phyloP scores from a whole-genome alignment of 1,140 invertebrate species.

The Rhagoletis pomonella region DNA sequence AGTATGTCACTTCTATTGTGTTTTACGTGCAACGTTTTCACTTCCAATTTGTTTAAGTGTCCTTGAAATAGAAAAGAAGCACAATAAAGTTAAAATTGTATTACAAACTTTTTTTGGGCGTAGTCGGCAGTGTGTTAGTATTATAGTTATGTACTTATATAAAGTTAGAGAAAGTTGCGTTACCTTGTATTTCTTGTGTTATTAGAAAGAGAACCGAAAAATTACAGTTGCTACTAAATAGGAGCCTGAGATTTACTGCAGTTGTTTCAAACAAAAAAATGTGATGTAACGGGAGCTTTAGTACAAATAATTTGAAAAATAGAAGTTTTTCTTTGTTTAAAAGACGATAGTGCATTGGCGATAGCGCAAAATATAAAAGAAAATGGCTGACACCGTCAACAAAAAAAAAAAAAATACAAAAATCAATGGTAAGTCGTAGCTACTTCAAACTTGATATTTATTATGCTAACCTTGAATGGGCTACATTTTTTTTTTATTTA shows the following conservation, averaged over 20 bases:
- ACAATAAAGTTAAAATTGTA: constrained; percentile 7
- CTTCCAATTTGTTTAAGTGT: constrained; percentile 46
- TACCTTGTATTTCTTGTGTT: neutral
- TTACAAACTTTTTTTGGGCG: neutral
- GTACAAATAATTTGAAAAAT: too few species aligned
- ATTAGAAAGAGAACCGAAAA: neutral
- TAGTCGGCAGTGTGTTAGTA: constrained; percentile 20
- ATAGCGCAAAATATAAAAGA: too few species aligned
- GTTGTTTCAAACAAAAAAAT: neutral
- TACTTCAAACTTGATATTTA: too few species aligned
- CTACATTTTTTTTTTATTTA: too few species aligned
- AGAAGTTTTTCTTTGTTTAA: too few species aligned
- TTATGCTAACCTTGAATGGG: too few species aligned
- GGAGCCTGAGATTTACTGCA: neutral
- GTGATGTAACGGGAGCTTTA: too few species aligned
- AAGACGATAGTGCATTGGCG: too few species aligned
- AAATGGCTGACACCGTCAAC: too few species aligned
- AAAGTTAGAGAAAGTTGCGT: constrained; percentile 14
- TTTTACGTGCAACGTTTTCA: constrained; percentile 9
- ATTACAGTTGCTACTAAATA: neutral
- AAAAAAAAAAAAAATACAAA: too few species aligned
- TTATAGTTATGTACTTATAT: neutral
- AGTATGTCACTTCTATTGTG: constrained; percentile 19
- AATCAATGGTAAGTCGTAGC: too few species aligned
- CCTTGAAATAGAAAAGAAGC: constrained; percentile 1